Conservation (phyloP, 2,888 invertebrate genomes). For the Scaptomyza parva region DNA sequence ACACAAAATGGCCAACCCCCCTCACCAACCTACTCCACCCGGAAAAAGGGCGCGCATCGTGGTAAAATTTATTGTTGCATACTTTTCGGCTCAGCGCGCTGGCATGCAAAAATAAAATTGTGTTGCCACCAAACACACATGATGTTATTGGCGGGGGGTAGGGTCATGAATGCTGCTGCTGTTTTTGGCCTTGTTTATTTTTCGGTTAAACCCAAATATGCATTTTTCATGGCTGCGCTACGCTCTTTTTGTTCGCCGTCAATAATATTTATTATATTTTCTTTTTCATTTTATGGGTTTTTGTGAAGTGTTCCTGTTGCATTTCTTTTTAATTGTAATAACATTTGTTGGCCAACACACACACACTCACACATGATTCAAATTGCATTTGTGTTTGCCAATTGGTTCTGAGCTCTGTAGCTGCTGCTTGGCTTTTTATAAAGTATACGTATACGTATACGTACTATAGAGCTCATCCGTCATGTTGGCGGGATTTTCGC, state of each 20-base stretch:
- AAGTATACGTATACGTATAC: slow-evolving; percentile 13
- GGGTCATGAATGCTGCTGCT: slow-evolving; percentile 34
- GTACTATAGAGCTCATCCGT: slow-evolving; percentile 59
- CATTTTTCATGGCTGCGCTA: slow-evolving; percentile 71
- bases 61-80: slow-evolving; percentile 76
- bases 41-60: slow-evolving; percentile 45
- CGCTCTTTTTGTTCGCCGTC: slow-evolving; percentile 24
- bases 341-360: slow-evolving; percentile 70
- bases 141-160: slow-evolving; percentile 22
- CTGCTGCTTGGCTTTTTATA: slow-evolving; percentile 45
- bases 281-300: neutral
- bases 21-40: too few species aligned
- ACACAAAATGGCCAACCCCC: slow-evolving; percentile 34
- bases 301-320: slow-evolving; percentile 20
- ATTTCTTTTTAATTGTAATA: slow-evolving; percentile 74
- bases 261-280: neutral
- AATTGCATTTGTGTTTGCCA: slow-evolving; percentile 76
- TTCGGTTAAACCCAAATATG: slow-evolving; percentile 76
- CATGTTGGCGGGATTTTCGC: slow-evolving; percentile 40
- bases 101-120: slow-evolving; percentile 45
- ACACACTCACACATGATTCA: slow-evolving; percentile 52
- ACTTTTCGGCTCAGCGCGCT: slow-evolving; percentile 76
- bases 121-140: slow-evolving; percentile 49
- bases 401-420: slow-evolving; percentile 48
- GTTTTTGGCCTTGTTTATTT: slow-evolving; percentile 66